Base-by-base conservation (phyloP, 2,888 invertebrate species). In the Thyatira batis region DNA sequence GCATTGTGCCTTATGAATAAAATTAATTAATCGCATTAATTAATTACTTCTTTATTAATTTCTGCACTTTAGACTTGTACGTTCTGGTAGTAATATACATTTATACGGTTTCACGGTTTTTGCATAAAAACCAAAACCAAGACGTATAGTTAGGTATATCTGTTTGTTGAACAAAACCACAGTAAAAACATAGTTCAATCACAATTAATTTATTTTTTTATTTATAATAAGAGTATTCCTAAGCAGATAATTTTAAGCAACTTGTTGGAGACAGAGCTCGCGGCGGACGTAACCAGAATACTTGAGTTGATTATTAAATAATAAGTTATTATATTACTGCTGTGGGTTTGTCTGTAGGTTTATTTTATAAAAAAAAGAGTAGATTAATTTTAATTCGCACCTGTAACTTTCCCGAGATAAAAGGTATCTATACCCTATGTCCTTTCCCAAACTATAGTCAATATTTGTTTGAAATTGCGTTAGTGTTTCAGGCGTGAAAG, bases 301-400 rank as follows among this genome's bases (percentile, higher is more conserved):
- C 69, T 60, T 70, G 70, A 73, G 73, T 63, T 60, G 58, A 51
- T 57, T 69, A 71, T 69, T 67, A 65, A 71, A 72, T 72, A 17
- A 3, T n/a, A 11, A 20, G 17, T 17, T 2, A 48, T 20, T 8
- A 27, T 10, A 8, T 48, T 27, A 27, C 9, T 13, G 10, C 1
- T 3, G 20, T 9, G 46, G 46, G 1, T 48, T 48, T 48, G 46
- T 8, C 20, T 48, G 20, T 17, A 9, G 3, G 11, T n/a, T 27
- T n/a, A 25, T 10, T 13, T 13, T 25, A 0, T 46, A 9, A 21
- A 13, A n/a, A 10, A 13, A 1, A 39, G 11, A n/a, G 13, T 33
- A 11, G 11, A 1, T n/a, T 39, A 10, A 3, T 39, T 39, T 39
- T 39, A n/a, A n/a, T n/a, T n/a, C n/a, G n/a, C n/a, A n/a, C n/a